Conservation (phyloP, 2,888 invertebrate species). For the Gastracanthus pulcherrimus region DNA sequence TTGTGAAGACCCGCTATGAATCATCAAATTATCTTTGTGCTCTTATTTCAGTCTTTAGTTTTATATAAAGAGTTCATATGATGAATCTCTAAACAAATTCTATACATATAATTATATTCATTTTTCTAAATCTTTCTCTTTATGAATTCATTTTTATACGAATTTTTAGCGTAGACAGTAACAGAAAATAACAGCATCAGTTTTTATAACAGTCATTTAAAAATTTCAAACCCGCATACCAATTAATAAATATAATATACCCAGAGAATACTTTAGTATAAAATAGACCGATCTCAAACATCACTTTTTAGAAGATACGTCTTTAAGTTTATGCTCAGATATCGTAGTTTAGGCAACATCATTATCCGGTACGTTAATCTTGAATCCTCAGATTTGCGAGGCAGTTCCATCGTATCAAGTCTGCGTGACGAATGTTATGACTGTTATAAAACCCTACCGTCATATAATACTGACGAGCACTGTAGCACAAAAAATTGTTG, state of each 20-base stretch:
- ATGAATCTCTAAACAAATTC: no score
- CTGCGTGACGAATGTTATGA: constrained; percentile 34
- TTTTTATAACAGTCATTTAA: background rate
- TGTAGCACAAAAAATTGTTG: background rate
- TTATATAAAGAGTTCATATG: no score
- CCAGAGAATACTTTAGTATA: no score
- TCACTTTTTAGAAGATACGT: background rate
- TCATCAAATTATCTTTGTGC: constrained; percentile 1
- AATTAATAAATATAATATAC: background rate
- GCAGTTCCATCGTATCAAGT: constrained; percentile 34
- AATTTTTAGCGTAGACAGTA: no score
- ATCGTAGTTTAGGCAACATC: constrained; percentile 51
- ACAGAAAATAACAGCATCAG: no score
- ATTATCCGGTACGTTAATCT: constrained; percentile 68
- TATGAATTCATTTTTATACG: no score
- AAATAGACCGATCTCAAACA: no score
- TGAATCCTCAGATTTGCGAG: constrained; percentile 54
- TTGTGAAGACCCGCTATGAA: background rate
- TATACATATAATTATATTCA: no score
- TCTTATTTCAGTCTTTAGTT: no score
- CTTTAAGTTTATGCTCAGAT: constrained; percentile 9
- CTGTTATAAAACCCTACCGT: constrained; percentile 18
- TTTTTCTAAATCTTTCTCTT: no score
- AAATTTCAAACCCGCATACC: background rate
- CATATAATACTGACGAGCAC: background rate